Conservation (phyloP, 2,113 vertebrate genomes). For the Notothenia rossii region DNA sequence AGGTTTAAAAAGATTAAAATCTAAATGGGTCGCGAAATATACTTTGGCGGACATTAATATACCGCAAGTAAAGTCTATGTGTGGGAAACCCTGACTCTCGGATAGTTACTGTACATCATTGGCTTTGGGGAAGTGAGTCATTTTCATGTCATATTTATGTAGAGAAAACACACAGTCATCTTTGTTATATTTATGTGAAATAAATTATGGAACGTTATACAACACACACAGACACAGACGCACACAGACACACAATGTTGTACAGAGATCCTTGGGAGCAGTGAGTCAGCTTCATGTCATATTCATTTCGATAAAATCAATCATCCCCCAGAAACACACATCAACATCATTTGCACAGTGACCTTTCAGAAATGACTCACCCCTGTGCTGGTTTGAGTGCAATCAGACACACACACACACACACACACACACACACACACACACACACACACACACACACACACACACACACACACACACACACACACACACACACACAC, state of each 20-base stretch:
- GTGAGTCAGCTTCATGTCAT: conserved; percentile 71
- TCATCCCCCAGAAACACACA: conserved; percentile 46
- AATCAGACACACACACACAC: no score
- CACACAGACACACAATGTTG: conserved; percentile 17
- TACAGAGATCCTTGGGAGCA: conserved; percentile 20
- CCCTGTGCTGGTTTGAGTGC: conserved; percentile 36
- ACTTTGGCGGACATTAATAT: no score
- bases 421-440: no score
- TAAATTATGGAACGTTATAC: conserved; percentile 34
- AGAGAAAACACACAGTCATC: conserved; percentile 26
- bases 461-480: no score
- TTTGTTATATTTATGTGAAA: conserved; percentile 37
- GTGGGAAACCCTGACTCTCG: no score
- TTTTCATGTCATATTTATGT: conserved; percentile 49
- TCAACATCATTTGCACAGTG: conserved; percentile 65
- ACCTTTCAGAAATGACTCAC: conserved; percentile 73
- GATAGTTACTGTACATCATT: not conserved
- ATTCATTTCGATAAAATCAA: conserved; percentile 67
- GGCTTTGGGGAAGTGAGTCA: conserved; percentile 40
- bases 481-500: no score
- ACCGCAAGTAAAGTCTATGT: no score
- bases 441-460: no score
- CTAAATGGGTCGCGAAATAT: no score
- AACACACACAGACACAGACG: not conserved
- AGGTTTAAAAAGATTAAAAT: no score